These are phyloP conservation scores for Aratinga solstitialis DNA, from an alignment of 2,797 vertebrate species.

Conservation along the genomic window DNA sequence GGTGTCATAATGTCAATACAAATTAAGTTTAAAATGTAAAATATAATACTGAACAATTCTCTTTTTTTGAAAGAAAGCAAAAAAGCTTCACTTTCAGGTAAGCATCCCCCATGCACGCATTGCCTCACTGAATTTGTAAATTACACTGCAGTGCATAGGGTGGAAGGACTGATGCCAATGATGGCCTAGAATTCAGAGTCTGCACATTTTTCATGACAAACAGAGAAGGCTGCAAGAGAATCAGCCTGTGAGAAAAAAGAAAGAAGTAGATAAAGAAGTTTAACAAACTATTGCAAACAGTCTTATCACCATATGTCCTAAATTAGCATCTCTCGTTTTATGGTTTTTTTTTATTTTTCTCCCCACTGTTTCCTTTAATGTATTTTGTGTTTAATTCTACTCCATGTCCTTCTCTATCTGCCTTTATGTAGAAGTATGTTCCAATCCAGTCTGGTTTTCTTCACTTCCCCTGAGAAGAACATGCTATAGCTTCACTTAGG, in stretches of 20 bases:
- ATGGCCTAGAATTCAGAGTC: neutral
- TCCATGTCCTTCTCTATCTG: neutral
- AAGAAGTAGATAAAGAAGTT: neutral
- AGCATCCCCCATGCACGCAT: neutral
- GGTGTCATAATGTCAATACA: neutral
- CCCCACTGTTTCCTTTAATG: neutral
- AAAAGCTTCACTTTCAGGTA: neutral
- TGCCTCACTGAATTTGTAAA: neutral
- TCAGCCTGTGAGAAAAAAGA: neutral
- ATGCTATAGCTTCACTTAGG: neutral
- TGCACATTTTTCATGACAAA: neutral
- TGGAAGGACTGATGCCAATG: neutral
- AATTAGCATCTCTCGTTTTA: neutral
- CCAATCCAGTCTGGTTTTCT: neutral
- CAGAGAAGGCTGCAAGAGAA: neutral
- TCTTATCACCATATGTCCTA: neutral
- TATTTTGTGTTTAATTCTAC: neutral
- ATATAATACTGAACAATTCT: neutral
- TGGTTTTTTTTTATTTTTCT: accelerated
- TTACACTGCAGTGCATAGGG: neutral
- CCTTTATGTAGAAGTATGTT: neutral
- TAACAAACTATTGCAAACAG: neutral
- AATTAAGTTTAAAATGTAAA: neutral
- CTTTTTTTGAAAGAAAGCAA: neutral
- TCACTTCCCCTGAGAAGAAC: neutral